Evolutionary conservation across 2,888 invertebrate genomes (phyloP), one percentile per base, ranked within the genome.

Genomic region (Drosophila subsilvestris): DNA sequence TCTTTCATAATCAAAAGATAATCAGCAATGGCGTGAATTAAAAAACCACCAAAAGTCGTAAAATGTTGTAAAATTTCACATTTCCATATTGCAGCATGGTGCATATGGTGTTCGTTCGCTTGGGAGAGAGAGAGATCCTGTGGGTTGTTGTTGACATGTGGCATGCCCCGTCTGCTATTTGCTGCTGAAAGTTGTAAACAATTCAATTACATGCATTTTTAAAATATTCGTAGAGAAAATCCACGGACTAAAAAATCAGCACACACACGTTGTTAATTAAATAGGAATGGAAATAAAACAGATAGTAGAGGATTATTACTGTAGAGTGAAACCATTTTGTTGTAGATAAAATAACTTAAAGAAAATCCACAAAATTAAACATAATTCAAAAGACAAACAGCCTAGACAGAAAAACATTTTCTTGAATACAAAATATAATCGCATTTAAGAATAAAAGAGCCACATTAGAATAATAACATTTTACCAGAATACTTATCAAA

Each of bases 131-230:
- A 27, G 27, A 8, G 7, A 1, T 32, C 12, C 12, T 12, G 42
- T n/a, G 48, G n/a, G n/a, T n/a, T 25, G 45, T 47, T 29, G 44
- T 42, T 53, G 57, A 29, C 65, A 66, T 63, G 56, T 45, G 57
- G 37, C 37, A 37, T 37, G 37, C 37, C 14, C 37, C 37, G 14
- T 37, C 10, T 29, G 29, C 10, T 12, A 10, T 4, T 4, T 10
- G 10, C 54, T 60, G 6, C 29, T 25, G 22, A 22, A 63, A 62
- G n/a, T 58, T 49, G 72, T 71, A 59, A 79, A 70, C 79, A 76
- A 58, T 54, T 66, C 27, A 70, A 78, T 55, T 60, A 63, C 70
- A 69, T 57, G 29, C 43, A 12, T 56, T 57, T 65, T 49, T 14
- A 56, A 37, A 37, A 37, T 14, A 14, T 37, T 37, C 14, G 37